Evolutionary conservation across 2,888 invertebrate genomes (phyloP).

Genomic region (Macrophya annulata): DNA sequence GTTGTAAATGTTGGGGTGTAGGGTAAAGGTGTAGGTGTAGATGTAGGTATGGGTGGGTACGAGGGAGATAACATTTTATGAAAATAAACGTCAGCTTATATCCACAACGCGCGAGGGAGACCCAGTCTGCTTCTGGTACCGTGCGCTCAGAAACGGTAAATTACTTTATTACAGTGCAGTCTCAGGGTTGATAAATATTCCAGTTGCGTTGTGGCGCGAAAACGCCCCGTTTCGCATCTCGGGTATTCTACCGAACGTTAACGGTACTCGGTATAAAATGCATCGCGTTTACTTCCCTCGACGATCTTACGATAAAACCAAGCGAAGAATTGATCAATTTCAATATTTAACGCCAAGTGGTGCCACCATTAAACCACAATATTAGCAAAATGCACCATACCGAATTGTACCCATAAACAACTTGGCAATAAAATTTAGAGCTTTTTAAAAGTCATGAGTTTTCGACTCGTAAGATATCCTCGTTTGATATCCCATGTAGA

Average conservation of each 20-base stretch:
- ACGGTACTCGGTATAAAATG: background rate
- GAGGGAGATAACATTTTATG: conserved; percentile 56
- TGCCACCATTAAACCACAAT: background rate
- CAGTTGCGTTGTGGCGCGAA: conserved; percentile 41
- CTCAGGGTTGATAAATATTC: conserved; percentile 55
- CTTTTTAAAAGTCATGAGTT: background rate
- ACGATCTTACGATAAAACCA: background rate
- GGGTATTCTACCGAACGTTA: background rate
- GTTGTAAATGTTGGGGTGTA: background rate
- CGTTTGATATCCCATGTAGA: background rate
- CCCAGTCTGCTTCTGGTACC: conserved; percentile 42
- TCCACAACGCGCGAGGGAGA: conserved; percentile 48
- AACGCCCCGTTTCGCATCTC: background rate
- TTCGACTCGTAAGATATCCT: background rate
- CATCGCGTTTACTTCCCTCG: background rate
- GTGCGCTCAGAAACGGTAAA: conserved; percentile 47
- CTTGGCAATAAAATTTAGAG: background rate
- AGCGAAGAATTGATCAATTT: background rate
- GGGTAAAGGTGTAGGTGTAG: background rate
- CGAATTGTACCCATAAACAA: background rate
- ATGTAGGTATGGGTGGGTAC: background rate
- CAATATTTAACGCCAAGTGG: background rate
- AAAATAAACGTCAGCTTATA: conserved; percentile 57
- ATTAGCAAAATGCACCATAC: too few relatives aligned
- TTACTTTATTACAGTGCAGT: conserved; percentile 57